These are phyloP conservation scores for Cassiopea xamachana DNA, from an alignment of 30 jellyfish, hydroid and myxozoan genomes.

Conservation along the genomic window DNA sequence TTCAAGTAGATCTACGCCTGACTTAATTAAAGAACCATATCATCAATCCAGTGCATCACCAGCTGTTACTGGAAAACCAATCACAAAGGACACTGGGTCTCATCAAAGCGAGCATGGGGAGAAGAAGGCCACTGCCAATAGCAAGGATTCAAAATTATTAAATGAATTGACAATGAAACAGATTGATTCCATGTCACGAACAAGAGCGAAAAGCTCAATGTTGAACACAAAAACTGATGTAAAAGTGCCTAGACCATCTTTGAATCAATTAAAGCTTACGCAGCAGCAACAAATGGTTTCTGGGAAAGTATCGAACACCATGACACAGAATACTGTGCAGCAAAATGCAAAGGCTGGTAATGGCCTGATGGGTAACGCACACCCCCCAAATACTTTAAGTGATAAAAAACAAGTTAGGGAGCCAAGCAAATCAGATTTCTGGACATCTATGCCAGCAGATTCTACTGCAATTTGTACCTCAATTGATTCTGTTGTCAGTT, in stretches of 20 bases:
- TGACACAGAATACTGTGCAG: background rate
- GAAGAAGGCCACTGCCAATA: slow-evolving; percentile 38
- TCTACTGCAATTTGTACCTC: slow-evolving; percentile 3
- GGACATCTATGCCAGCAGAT: slow-evolving; percentile 16
- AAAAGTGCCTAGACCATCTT: slow-evolving; percentile 83
- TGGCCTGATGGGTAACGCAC: background rate
- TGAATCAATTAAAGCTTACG: slow-evolving; percentile 82
- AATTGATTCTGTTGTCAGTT: slow-evolving; percentile 26
- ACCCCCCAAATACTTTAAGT: background rate
- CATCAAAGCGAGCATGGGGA: slow-evolving; percentile 45
- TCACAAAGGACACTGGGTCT: slow-evolving; percentile 4
- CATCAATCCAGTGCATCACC: slow-evolving; percentile 1
- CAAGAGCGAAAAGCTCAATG: slow-evolving; percentile 52
- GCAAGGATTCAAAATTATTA: slow-evolving; percentile 46
- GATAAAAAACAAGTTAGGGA: slow-evolving; percentile 6
- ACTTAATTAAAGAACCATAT: slow-evolving; percentile 19
- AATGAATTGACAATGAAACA: slow-evolving; percentile 81
- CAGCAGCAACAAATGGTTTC: slow-evolving; percentile 90
- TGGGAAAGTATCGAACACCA: background rate
- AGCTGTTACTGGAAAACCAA: slow-evolving; percentile 27
- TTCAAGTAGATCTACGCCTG: slow-evolving; percentile 54
- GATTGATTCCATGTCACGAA: slow-evolving; percentile 80
- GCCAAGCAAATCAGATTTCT: slow-evolving; percentile 8
- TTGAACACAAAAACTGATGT: slow-evolving; percentile 73
- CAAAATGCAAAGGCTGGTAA: slow-evolving; percentile 19